Base-by-base conservation (phyloP, 1,140 invertebrate species). In the Mya arenaria region DNA sequence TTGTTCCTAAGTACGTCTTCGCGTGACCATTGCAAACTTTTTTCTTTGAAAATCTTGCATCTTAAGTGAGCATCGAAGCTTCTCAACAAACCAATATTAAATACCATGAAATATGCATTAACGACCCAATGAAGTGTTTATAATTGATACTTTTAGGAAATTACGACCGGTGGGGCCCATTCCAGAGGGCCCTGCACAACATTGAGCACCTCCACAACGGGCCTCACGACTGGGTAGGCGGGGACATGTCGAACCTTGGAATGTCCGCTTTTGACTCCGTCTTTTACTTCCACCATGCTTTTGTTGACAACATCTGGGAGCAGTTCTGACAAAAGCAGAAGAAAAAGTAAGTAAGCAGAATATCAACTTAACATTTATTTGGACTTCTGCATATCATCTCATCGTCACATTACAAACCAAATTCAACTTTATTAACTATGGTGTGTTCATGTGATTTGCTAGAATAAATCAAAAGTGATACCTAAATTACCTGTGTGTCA, bases 221-320 rank as follows among this genome's bases (percentile, higher is more conserved):
- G 10, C 52, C 82, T 44, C 90, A 91, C 79, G 72, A 75, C 17
- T 89, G 82, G 63, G 75, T 89, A n/a, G 90, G 90, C 28, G 90
- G 90, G 0, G 68, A 84, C 32, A 88, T 91, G 86, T 71, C 39
- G 6, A 36, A 55, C 36, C 28, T 88, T 23, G 74, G 84, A n/a
- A 91, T 88, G 4, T 84, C 90, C 17, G 74, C 91, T 58, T 91
- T 89, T 69, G 93, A 93, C 82, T 88, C 89, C 4, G 85, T 92
- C 23, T 92, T 92, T 83, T 93, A 90, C 81, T 69, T 93, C 78
- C 92, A 92, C 82, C 93, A 93, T 80, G 78, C 86, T n/a, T 92
- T 91, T 82, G 84, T 93, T 30, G 92, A 92, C 80, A 83, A 85
- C 58, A 69, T 89, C n/a, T 89, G 88, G 88, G 84, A 87, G 39